A percentile compares a stretch with the other conserved stretches of the same genome.
Evolutionary conservation across 53 echinoderm and acorn worm species (phyloP).

Genomic region (Echinarachnius parma): DNA sequence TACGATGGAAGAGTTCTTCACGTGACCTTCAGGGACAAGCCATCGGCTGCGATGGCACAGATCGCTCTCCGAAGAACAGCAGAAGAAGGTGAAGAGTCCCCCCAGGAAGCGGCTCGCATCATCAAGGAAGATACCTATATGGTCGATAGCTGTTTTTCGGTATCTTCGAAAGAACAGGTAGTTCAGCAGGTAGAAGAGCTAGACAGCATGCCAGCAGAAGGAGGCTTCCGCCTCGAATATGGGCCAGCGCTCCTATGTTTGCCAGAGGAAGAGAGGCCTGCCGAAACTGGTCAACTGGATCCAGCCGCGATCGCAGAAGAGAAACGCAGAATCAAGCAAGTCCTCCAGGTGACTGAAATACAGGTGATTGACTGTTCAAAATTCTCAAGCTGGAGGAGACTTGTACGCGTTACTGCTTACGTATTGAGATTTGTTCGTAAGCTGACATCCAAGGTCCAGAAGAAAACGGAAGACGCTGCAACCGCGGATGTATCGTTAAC

Average conservation of each 20-base stretch:
- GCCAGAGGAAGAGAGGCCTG: constrained; percentile 49
- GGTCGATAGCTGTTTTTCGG: too few species aligned
- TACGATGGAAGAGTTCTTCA: constrained; percentile 29
- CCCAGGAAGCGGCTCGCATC: too few species aligned
- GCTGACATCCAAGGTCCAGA: constrained; percentile 25
- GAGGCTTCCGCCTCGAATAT: constrained; percentile 13
- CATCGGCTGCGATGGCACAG: constrained; percentile 20
- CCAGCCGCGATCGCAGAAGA: too few species aligned
- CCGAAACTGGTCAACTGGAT: constrained; percentile 4
- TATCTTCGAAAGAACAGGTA: too few species aligned
- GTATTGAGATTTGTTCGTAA: constrained; percentile 42
- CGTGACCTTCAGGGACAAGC: constrained; percentile 12
- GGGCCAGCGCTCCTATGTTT: constrained; percentile 43
- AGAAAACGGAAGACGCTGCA: not conserved
- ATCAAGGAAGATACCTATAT: too few species aligned
- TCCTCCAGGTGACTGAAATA: constrained; percentile 22
- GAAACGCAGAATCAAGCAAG: constrained; percentile 31
- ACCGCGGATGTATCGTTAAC: constrained; percentile 13
- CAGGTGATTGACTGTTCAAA: constrained; percentile 31
- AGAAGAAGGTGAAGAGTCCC: constrained; percentile 12
- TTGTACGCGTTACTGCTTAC: constrained; percentile 49
- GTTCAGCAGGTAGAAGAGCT: not conserved
- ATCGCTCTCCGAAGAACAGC: not conserved
- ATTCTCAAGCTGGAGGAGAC: constrained; percentile 48
- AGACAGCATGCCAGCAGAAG: not conserved